phyloP scores from a whole-genome alignment of 2,113 vertebrate genomes.

The Formicarius rufipectus region DNA sequence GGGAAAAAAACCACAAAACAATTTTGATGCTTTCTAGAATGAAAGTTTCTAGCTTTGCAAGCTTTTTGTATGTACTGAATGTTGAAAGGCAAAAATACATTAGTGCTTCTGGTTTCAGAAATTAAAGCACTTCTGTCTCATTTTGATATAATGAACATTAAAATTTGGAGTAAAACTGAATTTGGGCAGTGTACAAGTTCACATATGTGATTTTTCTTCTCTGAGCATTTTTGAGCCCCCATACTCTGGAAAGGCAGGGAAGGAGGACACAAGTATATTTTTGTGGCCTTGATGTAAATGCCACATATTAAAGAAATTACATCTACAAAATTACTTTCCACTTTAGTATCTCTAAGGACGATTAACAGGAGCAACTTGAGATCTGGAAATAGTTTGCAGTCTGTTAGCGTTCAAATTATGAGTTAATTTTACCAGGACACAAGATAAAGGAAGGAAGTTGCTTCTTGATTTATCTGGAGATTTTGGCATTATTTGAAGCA shows the following conservation, averaged over 20 bases:
- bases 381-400: neutral
- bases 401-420: neutral
- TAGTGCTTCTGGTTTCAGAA: neutral
- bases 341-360: neutral
- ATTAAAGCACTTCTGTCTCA: neutral
- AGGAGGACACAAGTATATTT: neutral
- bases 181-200: slow-evolving; percentile 34
- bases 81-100: slow-evolving; percentile 5
- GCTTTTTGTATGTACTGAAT: neutral
- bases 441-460: neutral
- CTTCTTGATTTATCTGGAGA: neutral
- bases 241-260: neutral
- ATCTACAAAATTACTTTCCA: slow-evolving; percentile 53
- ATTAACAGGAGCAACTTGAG: neutral
- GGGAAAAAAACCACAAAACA: neutral
- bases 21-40: neutral
- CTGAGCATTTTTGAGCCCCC: neutral
- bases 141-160: slow-evolving; percentile 17
- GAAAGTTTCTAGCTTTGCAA: neutral
- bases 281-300: slow-evolving; percentile 51
- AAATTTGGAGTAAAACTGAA: neutral
- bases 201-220: slow-evolving; percentile 58
- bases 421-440: neutral
- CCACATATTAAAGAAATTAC: slow-evolving; percentile 65
- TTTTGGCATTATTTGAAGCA: neutral